Conservation (phyloP, 2,888 invertebrate species). For the Heterodera filipjevi region DNA sequence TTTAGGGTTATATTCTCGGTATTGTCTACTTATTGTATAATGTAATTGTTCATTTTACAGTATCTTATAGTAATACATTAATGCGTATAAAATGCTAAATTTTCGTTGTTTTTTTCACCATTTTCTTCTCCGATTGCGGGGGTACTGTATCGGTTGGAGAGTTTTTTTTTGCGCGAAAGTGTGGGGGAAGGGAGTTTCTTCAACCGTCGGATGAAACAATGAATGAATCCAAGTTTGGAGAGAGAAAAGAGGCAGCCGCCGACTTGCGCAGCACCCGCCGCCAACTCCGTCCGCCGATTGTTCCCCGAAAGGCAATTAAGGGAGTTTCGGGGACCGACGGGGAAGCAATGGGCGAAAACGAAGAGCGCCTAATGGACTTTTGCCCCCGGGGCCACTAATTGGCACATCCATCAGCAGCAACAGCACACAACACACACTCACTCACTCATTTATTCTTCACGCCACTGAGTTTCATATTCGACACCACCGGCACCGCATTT, state of each 20-base stretch:
- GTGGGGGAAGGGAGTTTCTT: not conserved
- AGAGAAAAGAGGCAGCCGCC: not conserved
- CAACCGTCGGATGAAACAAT: not conserved
- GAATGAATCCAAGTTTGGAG: not conserved
- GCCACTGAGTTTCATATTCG: constrained; percentile 19
- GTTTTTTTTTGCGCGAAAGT: not conserved
- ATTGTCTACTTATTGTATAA: too few species aligned
- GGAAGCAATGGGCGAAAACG: not conserved
- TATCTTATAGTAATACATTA: too few species aligned
- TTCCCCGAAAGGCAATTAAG: constrained; percentile 2
- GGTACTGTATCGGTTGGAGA: not conserved
- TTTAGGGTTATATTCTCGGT: too few species aligned
- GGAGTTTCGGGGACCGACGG: constrained; percentile 2
- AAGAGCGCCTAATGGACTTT: constrained; percentile 15
- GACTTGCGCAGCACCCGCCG: not conserved
- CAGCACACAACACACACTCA: not conserved
- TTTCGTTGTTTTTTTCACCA: not conserved
- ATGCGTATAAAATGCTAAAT: not conserved
- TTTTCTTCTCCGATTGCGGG: not conserved
- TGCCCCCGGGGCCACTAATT: constrained; percentile 1
- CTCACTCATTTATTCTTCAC: not conserved
- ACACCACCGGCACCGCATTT: constrained; percentile 5
- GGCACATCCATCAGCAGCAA: constrained; percentile 1
- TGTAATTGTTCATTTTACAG: too few species aligned
- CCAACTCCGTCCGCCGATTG: not conserved